Conservation (phyloP, 2,888 invertebrate species). For the Sinhomidia bicolor region DNA sequence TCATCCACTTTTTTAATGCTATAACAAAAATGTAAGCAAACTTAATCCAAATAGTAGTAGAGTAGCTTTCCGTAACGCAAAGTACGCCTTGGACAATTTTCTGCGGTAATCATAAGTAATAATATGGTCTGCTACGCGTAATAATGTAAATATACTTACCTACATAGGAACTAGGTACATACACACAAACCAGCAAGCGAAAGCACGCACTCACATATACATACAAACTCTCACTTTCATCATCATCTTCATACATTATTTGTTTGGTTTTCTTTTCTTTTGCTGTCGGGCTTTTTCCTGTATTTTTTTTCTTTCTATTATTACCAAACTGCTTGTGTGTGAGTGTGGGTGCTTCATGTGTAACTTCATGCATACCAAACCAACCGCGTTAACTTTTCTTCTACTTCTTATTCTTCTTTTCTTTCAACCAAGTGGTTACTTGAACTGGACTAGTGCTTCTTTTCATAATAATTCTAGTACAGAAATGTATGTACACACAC, state of each 20-base stretch:
- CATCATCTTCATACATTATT: slow-evolving; percentile 27
- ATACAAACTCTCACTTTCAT: background rate
- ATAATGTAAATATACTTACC: background rate
- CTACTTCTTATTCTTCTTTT: background rate
- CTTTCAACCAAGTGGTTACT: slow-evolving; percentile 4
- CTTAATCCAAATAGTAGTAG: no score
- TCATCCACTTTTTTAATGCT: slow-evolving; percentile 36
- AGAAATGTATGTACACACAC: background rate
- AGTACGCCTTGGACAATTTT: background rate
- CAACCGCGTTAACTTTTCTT: background rate
- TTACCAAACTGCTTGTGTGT: background rate
- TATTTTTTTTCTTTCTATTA: no score
- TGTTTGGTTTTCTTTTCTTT: background rate
- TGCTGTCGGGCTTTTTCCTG: no score
- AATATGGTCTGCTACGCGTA: slow-evolving; percentile 24
- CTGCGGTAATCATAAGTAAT: no score
- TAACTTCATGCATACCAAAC: background rate
- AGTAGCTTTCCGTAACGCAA: no score
- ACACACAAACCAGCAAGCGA: no score
- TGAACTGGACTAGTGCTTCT: background rate
- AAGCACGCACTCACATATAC: background rate
- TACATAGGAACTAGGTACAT: background rate
- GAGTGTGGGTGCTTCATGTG: background rate
- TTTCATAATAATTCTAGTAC: slow-evolving; percentile 31
- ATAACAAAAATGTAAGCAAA: background rate